Evolutionary conservation across 2,888 invertebrate genomes (phyloP).

Genomic region (Polylopha cassiicola): DNA sequence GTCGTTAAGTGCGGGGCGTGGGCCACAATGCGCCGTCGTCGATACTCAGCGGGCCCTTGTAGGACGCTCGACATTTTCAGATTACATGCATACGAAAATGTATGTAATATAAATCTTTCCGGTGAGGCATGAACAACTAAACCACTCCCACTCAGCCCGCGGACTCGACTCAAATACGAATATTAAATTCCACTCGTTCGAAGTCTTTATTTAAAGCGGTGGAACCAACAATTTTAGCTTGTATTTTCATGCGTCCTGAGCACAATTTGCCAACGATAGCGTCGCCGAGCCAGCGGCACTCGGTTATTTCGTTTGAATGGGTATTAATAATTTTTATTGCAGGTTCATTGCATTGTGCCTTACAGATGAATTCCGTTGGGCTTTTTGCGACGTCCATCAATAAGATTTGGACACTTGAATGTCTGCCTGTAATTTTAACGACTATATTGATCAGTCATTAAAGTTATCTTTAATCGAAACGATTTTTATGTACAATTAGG

Average conservation of each 20-base stretch:
- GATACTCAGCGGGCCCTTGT: constrained; percentile 30
- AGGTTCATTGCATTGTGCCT: constrained; percentile 65
- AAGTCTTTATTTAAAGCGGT: constrained; percentile 66
- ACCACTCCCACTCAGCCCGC: constrained; percentile 72
- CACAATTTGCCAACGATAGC: constrained; percentile 40
- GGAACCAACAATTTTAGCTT: constrained; percentile 55
- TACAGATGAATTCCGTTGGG: constrained; percentile 48
- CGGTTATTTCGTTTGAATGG: constrained; percentile 55
- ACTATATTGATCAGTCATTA: constrained; percentile 55
- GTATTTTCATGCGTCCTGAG: constrained; percentile 51
- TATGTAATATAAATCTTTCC: constrained; percentile 78
- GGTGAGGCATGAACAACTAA: constrained; percentile 70
- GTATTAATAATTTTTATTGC: constrained; percentile 74
- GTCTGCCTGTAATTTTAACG: constrained; percentile 53
- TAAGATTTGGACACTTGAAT: constrained; percentile 71
- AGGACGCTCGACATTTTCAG: constrained; percentile 67
- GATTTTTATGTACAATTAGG: constrained; percentile 49
- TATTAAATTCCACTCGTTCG: constrained; percentile 71
- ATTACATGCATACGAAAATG: constrained; percentile 73
- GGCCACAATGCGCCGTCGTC: constrained; percentile 54
- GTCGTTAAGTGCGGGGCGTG: constrained; percentile 71
- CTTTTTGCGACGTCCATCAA: constrained; percentile 67
- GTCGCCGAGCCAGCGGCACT: constrained; percentile 35
- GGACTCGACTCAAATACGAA: constrained; percentile 63
- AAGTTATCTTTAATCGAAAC: constrained; percentile 55